Evolutionary conservation across 2,888 invertebrate genomes (phyloP).

Genomic region (Mechanitis messenoides): DNA sequence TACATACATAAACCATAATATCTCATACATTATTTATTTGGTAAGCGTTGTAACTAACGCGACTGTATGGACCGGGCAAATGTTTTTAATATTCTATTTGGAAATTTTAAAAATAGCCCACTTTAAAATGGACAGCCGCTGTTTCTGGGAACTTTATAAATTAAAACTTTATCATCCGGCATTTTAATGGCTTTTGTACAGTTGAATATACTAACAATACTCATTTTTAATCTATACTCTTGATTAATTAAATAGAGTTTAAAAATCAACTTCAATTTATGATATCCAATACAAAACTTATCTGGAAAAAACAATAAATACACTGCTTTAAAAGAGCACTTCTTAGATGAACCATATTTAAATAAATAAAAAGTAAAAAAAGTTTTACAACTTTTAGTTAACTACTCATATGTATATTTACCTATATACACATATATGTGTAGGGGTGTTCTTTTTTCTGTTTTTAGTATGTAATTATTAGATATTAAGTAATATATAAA

Average conservation of each 20-base stretch:
- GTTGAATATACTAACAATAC: slow-evolving; percentile 1
- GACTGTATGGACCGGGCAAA: slow-evolving; percentile 21
- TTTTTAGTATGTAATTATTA: too few species aligned
- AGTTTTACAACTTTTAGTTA: too few species aligned
- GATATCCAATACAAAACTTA: too few species aligned
- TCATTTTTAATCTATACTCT: neutral
- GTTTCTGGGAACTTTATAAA: slow-evolving; percentile 29
- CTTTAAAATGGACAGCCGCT: slow-evolving; percentile 29
- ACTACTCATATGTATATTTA: too few species aligned
- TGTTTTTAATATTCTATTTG: slow-evolving; percentile 30
- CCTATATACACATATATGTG: too few species aligned
- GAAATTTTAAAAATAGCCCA: slow-evolving; percentile 29
- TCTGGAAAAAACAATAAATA: too few species aligned
- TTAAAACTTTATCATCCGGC: slow-evolving; percentile 30
- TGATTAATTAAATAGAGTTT: neutral
- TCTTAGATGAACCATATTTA: too few species aligned
- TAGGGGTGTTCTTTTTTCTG: too few species aligned
- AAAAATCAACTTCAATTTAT: too few species aligned
- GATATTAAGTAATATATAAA: too few species aligned
- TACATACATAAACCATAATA: neutral
- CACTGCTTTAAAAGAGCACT: too few species aligned
- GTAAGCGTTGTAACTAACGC: slow-evolving; percentile 11
- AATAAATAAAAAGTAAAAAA: too few species aligned
- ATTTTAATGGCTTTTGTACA: slow-evolving; percentile 22
- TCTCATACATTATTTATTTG: slow-evolving; percentile 13